These are phyloP conservation scores for Poeciliopsis turrubarensis DNA, from an alignment of 2,113 vertebrate genomes.

Conservation along the genomic window DNA sequence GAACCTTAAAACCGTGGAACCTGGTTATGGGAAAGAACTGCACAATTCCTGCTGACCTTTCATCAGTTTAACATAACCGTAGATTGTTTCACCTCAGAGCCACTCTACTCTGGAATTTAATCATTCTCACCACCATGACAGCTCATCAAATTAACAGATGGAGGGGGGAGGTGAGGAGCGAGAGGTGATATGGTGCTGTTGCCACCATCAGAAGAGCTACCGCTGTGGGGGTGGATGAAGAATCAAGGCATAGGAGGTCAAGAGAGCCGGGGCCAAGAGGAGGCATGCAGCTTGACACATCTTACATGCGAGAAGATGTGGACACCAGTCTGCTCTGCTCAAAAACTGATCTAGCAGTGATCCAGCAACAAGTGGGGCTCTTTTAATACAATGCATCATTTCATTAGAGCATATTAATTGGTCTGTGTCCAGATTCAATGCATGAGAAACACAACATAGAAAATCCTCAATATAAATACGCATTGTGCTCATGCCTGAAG, in stretches of 20 bases:
- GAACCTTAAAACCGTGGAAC: not conserved
- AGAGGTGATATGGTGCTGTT: conserved; percentile 23
- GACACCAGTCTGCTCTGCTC: too few relatives aligned
- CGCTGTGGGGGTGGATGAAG: conserved; percentile 7
- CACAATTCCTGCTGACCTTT: not conserved
- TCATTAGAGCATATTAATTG: not conserved
- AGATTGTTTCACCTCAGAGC: conserved; percentile 20
- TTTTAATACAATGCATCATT: not conserved
- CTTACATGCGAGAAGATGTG: not conserved
- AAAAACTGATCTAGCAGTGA: not conserved
- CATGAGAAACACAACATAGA: not conserved
- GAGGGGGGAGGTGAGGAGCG: conserved; percentile 40
- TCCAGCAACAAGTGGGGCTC: not conserved
- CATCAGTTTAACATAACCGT: conserved; percentile 23
- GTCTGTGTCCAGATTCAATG: not conserved
- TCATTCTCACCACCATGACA: conserved; percentile 59
- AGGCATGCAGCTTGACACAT: not conserved
- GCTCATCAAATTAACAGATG: conserved; percentile 69
- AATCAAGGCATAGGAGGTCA: conserved; percentile 16
- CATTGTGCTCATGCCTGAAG: not conserved
- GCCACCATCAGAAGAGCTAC: conserved; percentile 25
- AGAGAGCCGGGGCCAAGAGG: not conserved
- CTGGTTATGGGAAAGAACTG: not conserved
- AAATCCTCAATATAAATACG: not conserved
- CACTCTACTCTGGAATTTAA: conserved; percentile 49